phyloP scores from a whole-genome alignment of 2,888 invertebrate genomes.

The Selenia dentaria region DNA sequence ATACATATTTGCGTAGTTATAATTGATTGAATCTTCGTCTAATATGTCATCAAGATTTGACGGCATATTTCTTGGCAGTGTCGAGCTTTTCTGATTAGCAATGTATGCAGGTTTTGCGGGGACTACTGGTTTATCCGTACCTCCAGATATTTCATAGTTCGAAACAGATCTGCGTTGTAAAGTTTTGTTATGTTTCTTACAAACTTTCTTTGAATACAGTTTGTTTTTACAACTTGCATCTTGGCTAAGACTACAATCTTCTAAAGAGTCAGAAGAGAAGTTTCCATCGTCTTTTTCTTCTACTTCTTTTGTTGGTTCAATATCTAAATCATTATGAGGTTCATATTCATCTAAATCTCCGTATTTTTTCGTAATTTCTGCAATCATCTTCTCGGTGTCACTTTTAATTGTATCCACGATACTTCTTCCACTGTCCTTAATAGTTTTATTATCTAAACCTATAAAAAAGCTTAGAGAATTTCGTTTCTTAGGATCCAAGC shows the following conservation, averaged over 20 bases:
- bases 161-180: constrained; percentile 88
- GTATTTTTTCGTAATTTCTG: constrained; percentile 86
- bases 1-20: constrained; percentile 63
- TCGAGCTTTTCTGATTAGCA: constrained; percentile 71
- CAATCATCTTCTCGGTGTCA: constrained; percentile 87
- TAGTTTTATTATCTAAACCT: constrained; percentile 80
- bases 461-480: constrained; percentile 88
- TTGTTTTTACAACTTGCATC: constrained; percentile 80
- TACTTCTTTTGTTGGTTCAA: constrained; percentile 69
- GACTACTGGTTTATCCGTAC: constrained; percentile 66
- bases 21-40: constrained; percentile 75
- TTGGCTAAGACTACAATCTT: constrained; percentile 87
- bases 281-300: constrained; percentile 86
- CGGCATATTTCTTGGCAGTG: constrained; percentile 79
- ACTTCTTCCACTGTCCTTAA: constrained; percentile 78
- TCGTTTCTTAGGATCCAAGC: constrained; percentile 78
- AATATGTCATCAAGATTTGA: constrained; percentile 80
- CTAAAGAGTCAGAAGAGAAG: constrained; percentile 92
- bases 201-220: constrained; percentile 78
- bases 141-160: constrained; percentile 89
- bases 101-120: constrained; percentile 68
- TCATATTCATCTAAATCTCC: constrained; percentile 85
- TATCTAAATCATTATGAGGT: constrained; percentile 63
- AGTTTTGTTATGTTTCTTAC: constrained; percentile 80
- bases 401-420: constrained; percentile 86